Evolutionary conservation across 2,888 invertebrate species (phyloP).

Genomic region (Lepidochrysops patricia): DNA sequence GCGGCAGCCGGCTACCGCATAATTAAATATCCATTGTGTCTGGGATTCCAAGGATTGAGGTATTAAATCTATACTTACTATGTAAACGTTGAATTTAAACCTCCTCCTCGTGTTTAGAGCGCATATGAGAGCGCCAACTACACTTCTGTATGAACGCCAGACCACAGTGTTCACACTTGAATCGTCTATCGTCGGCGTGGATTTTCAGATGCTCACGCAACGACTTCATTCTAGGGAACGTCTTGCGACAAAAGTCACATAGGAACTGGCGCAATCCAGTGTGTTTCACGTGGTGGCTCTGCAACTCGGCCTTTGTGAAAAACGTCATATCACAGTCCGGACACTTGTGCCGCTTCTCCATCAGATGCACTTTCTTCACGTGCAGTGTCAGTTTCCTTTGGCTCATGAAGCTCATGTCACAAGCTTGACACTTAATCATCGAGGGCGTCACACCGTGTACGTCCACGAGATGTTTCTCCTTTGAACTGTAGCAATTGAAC

Average conservation of each 20-base stretch:
- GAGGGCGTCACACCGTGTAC: constrained; percentile 24
- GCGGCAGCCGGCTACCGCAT: too few species aligned
- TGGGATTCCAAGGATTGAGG: too few species aligned
- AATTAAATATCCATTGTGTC: too few species aligned
- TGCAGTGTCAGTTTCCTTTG: constrained; percentile 36
- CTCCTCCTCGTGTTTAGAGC: constrained; percentile 23
- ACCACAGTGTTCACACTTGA: constrained; percentile 27
- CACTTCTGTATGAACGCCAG: constrained; percentile 31
- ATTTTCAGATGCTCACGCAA: constrained; percentile 28
- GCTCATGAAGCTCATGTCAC: constrained; percentile 36
- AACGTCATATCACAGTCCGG: constrained; percentile 41
- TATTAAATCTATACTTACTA: background rate
- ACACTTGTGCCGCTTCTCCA: constrained; percentile 42
- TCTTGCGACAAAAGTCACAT: constrained; percentile 38
- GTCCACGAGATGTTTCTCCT: constrained; percentile 27
- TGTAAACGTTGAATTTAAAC: constrained; percentile 10
- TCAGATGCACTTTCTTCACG: constrained; percentile 41
- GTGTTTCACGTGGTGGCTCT: constrained; percentile 38
- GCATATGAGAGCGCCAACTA: constrained; percentile 28
- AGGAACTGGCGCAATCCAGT: constrained; percentile 34
- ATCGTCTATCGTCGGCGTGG: constrained; percentile 27
- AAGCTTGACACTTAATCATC: constrained; percentile 38
- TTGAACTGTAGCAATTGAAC: constrained; percentile 36
- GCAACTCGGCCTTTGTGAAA: constrained; percentile 35
- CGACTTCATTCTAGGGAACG: constrained; percentile 32